Base-by-base conservation (phyloP, 1,140 invertebrate genomes). In the Drosophila mauritiana region DNA sequence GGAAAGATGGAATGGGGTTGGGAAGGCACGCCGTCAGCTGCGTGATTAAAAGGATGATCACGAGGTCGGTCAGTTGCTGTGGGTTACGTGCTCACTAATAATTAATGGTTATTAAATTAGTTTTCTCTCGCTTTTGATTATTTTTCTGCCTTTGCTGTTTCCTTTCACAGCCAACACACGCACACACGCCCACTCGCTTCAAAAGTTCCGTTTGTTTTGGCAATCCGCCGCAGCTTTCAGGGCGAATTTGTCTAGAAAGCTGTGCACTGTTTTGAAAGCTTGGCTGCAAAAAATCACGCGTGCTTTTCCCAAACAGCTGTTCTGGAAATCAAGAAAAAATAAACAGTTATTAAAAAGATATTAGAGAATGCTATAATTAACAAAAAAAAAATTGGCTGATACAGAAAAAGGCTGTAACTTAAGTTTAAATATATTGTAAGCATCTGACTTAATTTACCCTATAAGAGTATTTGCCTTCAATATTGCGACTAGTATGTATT, bases 161-260 rank as follows among this genome's bases (percentile, higher is more conserved):
- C 15, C 13, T 49, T 55, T 58, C 11, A 45, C 39, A 27, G 49
- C 27, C 39, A 52, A 45, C 17, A 43, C 61, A 61, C 58, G 49
- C 53, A 57, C 52, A 15, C 42, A 45, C 69, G 72, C 51, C 56
- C 31, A 55, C 31, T 48, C 70, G 40, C 27, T 51, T 56, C 12
- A 51, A 59, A 48, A 48, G 12, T 48, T 48, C 13, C 46, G 31
- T 31, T 31, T 31, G 31, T 31, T 31, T 31, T 31, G 31, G 31
- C 31, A 31, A 31, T 31, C 31, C 31, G 31, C 31, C 31, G 31
- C 31, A 39, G 12, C 13, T 39, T 39, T 39, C 37, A 39, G 12
- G 37, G 37, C 37, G 37, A 39, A 39, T 39, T 13, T 11, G 4
- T 39, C 11, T 13, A 13, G 8, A 31, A 31, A 13, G 37, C 37